Conservation (phyloP, 2,888 invertebrate genomes). For the Allygus modestus region DNA sequence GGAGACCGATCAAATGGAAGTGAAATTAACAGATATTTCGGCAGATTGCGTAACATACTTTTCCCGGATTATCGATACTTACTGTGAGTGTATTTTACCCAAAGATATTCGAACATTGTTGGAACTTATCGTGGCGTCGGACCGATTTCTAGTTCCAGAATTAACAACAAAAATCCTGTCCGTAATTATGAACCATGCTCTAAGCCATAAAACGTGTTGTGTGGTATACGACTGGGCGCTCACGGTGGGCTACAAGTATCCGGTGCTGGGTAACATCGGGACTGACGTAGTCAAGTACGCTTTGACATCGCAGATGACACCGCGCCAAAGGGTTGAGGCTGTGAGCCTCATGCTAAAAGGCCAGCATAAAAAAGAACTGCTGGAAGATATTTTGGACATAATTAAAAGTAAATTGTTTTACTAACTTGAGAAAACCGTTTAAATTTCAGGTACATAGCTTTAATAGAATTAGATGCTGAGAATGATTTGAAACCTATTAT, state of each 20-base stretch:
- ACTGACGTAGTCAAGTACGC: conserved; percentile 68
- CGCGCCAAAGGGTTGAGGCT: conserved; percentile 66
- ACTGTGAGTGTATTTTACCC: conserved; percentile 69
- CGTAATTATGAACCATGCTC: conserved; percentile 67
- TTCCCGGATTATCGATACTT: conserved; percentile 67
- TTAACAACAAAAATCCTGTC: conserved; percentile 67
- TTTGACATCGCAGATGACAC: conserved; percentile 67
- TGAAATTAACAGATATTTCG: conserved; percentile 74
- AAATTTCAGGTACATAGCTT: conserved; percentile 20
- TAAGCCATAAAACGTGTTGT: conserved; percentile 67
- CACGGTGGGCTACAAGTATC: conserved; percentile 65
- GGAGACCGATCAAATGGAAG: conserved; percentile 80
- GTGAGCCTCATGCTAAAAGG: conserved; percentile 57
- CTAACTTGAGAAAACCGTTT: not conserved
- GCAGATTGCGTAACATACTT: conserved; percentile 69
- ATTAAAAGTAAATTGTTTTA: conserved; percentile 54
- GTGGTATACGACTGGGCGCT: conserved; percentile 70
- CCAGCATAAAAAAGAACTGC: conserved; percentile 50
- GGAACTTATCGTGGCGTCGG: conserved; percentile 69
- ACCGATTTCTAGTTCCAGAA: conserved; percentile 68
- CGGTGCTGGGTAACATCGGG: conserved; percentile 61
- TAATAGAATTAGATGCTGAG: not conserved
- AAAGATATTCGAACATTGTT: conserved; percentile 67
- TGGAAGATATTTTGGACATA: conserved; percentile 55
- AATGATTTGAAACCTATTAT: no score